These are phyloP conservation scores for Tylochromis polylepis DNA, from an alignment of 2,113 vertebrate species.

Conservation along the genomic window DNA sequence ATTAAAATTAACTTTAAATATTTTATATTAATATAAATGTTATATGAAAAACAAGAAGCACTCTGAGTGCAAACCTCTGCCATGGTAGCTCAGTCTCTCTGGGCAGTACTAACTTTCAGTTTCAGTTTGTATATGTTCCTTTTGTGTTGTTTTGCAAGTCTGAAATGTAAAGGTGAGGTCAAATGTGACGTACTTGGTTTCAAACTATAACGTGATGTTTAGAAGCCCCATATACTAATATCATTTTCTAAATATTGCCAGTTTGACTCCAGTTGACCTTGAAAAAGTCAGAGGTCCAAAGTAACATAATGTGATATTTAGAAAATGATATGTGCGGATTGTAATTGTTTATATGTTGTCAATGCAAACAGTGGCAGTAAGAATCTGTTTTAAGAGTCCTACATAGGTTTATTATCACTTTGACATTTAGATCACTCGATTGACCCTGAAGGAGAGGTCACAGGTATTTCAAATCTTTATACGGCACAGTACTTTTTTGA, in stretches of 20 bases:
- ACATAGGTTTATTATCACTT: neutral
- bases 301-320: too few species aligned
- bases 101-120: neutral
- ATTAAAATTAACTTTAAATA: neutral
- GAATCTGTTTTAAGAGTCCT: neutral
- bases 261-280: neutral
- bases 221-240: fast-evolving
- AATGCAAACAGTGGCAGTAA: neutral
- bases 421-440: neutral
- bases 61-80: neutral
- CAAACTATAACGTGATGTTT: neutral
- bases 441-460: neutral
- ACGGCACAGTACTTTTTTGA: neutral
- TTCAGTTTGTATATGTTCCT: neutral
- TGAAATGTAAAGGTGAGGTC: neutral
- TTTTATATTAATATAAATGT: neutral
- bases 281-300: neutral
- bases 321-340: too few species aligned
- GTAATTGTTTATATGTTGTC: neutral
- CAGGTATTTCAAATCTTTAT: neutral
- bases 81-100: neutral
- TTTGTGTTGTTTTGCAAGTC: neutral
- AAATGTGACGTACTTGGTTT: neutral
- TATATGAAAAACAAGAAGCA: neutral
- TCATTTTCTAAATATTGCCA: neutral